A percentile compares a stretch with the other conserved stretches of the same genome.
Evolutionary conservation across 2,888 invertebrate species (phyloP).

Genomic region (Didymodactylos carnosus): DNA sequence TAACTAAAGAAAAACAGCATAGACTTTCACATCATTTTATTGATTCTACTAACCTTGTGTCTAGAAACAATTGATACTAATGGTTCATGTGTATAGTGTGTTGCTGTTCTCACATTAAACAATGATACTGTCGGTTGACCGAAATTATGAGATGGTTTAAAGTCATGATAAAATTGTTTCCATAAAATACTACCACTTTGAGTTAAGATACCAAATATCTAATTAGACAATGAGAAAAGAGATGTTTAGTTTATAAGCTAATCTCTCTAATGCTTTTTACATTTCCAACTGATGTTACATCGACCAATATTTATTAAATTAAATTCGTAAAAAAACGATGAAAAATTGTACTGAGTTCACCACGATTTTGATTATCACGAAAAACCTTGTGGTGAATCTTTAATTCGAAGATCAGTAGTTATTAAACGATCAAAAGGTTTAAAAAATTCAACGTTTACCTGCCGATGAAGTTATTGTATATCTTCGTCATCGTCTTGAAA

Average conservation of each 20-base stretch:
- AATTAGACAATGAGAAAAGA: conserved; percentile 17
- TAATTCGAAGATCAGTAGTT: no score
- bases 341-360: no score
- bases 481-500: no score
- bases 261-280: conserved; percentile 27
- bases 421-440: no score
- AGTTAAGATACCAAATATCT: conserved; percentile 33
- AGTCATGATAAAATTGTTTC: conserved; percentile 13
- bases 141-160: conserved; percentile 2
- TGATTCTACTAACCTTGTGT: no score
- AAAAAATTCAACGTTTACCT: no score
- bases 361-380: no score
- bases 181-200: conserved; percentile 24
- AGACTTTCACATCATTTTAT: no score
- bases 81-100: conserved; percentile 67
- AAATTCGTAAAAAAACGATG: no score
- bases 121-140: conserved; percentile 39
- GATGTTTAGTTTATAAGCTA: background rate
- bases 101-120: conserved; percentile 61
- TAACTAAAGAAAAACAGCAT: no score
- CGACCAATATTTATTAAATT: conserved; percentile 81
- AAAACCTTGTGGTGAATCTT: no score
- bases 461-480: no score
- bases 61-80: conserved; percentile 30
- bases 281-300: conserved; percentile 66